A percentile compares a stretch with the other conserved stretches of the same genome.
Conservation (phyloP, 2,797 vertebrate species). For the Toxotes lorentzi region DNA sequence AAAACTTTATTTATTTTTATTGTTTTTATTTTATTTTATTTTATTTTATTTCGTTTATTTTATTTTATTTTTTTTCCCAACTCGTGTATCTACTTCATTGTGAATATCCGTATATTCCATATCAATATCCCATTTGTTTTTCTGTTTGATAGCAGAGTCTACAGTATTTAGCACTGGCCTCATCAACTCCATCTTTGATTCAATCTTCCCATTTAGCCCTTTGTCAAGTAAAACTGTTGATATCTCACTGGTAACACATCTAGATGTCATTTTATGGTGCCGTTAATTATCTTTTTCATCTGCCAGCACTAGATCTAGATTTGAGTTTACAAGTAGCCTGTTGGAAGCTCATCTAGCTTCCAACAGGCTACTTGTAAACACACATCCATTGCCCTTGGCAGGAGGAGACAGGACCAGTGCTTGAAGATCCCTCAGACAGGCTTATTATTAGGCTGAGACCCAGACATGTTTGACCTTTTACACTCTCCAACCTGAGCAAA, state of each 20-base stretch:
- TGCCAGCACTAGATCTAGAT: background rate
- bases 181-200: background rate
- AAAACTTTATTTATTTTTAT: background rate
- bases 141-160: background rate
- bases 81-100: background rate
- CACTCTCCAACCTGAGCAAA: slow-evolving; percentile 33
- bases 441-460: slow-evolving; percentile 42
- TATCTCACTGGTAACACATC: background rate
- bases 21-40: too few relatives aligned
- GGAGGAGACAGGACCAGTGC: slow-evolving; percentile 22
- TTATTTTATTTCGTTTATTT: too few relatives aligned
- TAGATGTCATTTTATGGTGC: background rate
- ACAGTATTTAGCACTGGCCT: background rate
- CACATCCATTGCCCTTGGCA: slow-evolving; percentile 20
- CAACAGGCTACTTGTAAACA: too few relatives aligned
- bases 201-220: background rate
- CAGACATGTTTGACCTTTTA: slow-evolving; percentile 59
- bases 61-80: background rate
- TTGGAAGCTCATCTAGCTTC: background rate
- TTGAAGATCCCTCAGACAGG: slow-evolving; percentile 48
- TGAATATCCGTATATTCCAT: background rate
- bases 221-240: background rate
- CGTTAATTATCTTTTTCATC: slow-evolving; percentile 1
- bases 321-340: background rate
- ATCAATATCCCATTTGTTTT: background rate